Evolutionary conservation across 2,888 invertebrate genomes (phyloP).

Genomic region (Metallyticus violacea): DNA sequence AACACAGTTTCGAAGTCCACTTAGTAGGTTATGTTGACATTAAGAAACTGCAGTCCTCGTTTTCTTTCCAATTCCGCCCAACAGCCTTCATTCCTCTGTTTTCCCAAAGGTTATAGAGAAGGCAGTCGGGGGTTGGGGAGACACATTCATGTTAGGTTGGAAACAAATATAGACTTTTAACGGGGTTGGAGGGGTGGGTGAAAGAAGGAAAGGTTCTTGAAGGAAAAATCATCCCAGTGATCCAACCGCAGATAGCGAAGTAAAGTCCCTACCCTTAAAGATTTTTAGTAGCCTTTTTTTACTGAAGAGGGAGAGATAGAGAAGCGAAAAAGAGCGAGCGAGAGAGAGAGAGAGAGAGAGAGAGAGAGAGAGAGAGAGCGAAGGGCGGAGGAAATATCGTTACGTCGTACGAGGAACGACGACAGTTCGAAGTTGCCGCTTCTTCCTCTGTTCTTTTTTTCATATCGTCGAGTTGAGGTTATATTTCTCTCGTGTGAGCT

Average conservation of each 20-base stretch:
- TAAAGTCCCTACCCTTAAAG: background rate
- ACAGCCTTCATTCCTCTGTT: background rate
- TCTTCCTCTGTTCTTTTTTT: background rate
- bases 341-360: background rate
- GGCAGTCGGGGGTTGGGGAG: background rate
- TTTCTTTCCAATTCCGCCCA: background rate
- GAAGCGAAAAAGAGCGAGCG: background rate
- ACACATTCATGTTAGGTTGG: background rate
- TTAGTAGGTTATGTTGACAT: background rate
- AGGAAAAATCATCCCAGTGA: constrained; percentile 4
- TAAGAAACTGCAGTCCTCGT: background rate
- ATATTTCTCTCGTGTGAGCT: constrained; percentile 10
- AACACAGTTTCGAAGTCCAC: background rate
- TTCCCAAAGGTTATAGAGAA: background rate
- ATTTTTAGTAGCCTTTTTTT: constrained; percentile 12
- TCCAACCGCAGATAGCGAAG: constrained; percentile 14
- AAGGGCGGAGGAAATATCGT: background rate
- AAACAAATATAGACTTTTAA: constrained; percentile 13
- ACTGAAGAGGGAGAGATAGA: background rate
- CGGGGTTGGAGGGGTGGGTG: background rate
- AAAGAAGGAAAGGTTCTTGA: background rate
- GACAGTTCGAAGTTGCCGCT: constrained; percentile 8
- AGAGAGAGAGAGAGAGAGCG: background rate
- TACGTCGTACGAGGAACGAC: background rate
- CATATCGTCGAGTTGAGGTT: constrained; percentile 1